Percentiles rank a stretch among this genome's conserved stretches.
phyloP scores from a whole-genome alignment of 1,140 invertebrate genomes.

The Lasioglossum albipes region DNA sequence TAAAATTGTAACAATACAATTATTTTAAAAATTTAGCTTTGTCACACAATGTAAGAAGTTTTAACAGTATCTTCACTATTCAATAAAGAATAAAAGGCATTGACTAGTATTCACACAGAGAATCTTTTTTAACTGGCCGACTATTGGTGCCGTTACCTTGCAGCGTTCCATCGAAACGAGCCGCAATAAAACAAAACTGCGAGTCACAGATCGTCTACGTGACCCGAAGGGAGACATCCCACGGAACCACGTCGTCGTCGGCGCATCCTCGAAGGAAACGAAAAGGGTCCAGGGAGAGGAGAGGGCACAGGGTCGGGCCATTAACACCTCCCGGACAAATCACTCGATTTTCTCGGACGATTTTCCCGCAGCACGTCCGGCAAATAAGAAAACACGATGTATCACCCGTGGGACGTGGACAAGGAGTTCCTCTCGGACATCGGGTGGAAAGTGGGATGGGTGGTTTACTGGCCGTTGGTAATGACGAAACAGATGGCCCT shows the following conservation, averaged over 20 bases:
- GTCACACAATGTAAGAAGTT: too few species aligned
- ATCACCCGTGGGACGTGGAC: conserved; percentile 79
- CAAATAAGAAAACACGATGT: conserved; percentile 80
- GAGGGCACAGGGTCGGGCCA: conserved; percentile 54
- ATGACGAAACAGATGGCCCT: conserved; percentile 80
- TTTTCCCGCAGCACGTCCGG: conserved; percentile 78
- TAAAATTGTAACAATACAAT: too few species aligned
- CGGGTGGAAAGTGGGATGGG: conserved; percentile 45
- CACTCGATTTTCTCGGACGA: conserved; percentile 80
- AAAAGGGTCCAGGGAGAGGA: neutral
- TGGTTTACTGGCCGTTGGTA: conserved; percentile 79
- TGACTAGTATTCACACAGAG: too few species aligned
- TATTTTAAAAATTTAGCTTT: too few species aligned
- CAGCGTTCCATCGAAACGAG: too few species aligned
- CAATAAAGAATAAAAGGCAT: too few species aligned
- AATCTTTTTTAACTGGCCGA: too few species aligned
- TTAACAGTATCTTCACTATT: too few species aligned
- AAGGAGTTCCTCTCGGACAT: conserved; percentile 17
- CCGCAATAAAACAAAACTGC: neutral
- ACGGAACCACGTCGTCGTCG: conserved; percentile 1
- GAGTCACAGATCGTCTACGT: neutral
- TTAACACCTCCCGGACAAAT: conserved; percentile 80
- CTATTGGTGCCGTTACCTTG: too few species aligned
- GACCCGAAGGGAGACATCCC: neutral
- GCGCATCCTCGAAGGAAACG: neutral